These are phyloP conservation scores for Bombus superbus DNA, from an alignment of 1,140 invertebrate species.

Conservation along the genomic window DNA sequence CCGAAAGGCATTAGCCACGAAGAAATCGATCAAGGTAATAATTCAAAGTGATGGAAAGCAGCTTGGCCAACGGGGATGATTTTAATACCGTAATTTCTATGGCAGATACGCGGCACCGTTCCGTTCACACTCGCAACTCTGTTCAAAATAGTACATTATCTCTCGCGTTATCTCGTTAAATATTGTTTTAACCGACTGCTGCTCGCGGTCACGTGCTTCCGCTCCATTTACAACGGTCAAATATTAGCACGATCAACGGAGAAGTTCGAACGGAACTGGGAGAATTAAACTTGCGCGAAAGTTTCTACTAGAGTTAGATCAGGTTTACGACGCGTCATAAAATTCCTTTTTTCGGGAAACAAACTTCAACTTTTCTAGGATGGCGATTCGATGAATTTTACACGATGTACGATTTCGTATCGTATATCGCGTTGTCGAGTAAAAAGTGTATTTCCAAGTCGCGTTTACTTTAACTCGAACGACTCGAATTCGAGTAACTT, in stretches of 20 bases:
- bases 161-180: background rate
- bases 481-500: background rate
- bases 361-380: background rate
- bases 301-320: background rate
- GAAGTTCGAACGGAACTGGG: background rate
- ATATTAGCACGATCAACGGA: slow-evolving; percentile 22
- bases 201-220: background rate
- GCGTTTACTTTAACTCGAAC: background rate
- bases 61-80: background rate
- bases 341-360: background rate
- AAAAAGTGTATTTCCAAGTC: too few relatives aligned
- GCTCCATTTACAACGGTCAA: background rate
- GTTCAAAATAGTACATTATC: slow-evolving; percentile 9
- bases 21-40: background rate
- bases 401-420: background rate
- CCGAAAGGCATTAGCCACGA: background rate
- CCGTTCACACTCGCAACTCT: background rate
- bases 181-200: slow-evolving; percentile 19
- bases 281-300: background rate
- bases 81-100: background rate
- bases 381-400: background rate
- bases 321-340: background rate
- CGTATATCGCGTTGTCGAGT: too few relatives aligned
- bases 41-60: background rate
- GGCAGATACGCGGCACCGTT: background rate